These are phyloP conservation scores for Paguma larvata DNA, from an alignment of 2,797 vertebrate genomes.

Conservation along the genomic window DNA sequence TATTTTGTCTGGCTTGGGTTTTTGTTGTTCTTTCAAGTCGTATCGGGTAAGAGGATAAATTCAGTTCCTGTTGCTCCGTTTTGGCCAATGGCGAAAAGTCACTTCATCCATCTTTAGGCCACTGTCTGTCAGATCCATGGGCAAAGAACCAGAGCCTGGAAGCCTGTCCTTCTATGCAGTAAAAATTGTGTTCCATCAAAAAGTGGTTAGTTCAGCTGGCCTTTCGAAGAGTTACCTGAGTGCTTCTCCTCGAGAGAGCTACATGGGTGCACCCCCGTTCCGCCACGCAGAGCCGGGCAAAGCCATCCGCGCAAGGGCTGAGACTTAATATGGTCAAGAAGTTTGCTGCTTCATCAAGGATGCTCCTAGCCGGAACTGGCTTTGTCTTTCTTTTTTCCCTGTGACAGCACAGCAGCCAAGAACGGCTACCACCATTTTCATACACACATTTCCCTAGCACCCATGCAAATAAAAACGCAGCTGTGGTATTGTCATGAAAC, in stretches of 20 bases:
- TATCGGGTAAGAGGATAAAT: neutral
- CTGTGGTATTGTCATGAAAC: neutral
- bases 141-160: neutral
- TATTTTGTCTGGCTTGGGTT: neutral
- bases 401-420: neutral
- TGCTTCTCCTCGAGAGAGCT: neutral
- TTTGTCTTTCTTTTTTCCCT: neutral
- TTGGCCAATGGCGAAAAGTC: neutral
- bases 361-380: neutral
- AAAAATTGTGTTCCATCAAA: neutral
- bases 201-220: neutral
- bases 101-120: neutral
- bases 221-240: neutral
- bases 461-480: neutral
- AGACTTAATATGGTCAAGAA: neutral
- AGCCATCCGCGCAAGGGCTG: neutral
- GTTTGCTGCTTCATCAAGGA: neutral
- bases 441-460: neutral
- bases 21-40: neutral
- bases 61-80: neutral
- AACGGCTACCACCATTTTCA: neutral
- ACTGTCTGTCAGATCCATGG: neutral
- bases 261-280: accelerated
- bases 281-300: no score
- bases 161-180: neutral